Evolutionary conservation across 2,113 vertebrate genomes (phyloP).

Genomic region (Pleuronectes platessa): DNA sequence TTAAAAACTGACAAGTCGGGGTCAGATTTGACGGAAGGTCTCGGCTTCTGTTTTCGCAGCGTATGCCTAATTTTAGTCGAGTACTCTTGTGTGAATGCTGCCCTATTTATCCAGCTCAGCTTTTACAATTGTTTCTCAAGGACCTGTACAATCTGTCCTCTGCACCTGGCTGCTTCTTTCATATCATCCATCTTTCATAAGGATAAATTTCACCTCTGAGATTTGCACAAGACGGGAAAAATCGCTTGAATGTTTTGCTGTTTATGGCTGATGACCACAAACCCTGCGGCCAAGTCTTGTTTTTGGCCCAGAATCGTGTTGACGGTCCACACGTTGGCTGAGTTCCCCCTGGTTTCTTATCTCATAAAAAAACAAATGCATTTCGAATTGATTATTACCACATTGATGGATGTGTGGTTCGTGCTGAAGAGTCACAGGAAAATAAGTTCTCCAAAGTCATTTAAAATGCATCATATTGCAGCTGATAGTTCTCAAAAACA

Average conservation of each 20-base stretch:
- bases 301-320: constrained; percentile 23
- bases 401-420: neutral
- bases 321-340: constrained; percentile 30
- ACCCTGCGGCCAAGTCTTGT: constrained; percentile 21
- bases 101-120: too few relatives aligned
- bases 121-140: neutral
- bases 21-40: neutral
- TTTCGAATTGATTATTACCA: constrained; percentile 26
- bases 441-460: neutral
- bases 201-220: neutral
- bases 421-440: neutral
- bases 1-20: neutral
- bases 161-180: neutral
- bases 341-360: constrained; percentile 23
- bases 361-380: constrained; percentile 34
- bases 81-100: neutral
- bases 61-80: neutral
- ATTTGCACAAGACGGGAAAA: neutral
- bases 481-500: neutral
- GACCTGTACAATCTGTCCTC: neutral
- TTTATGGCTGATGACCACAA: constrained; percentile 21
- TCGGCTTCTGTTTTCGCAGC: neutral
- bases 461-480: neutral
- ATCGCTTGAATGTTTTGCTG: neutral
- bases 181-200: too few relatives aligned